Conservation (phyloP, 1,140 invertebrate species). For the Trachymyrmex cornetzi region DNA sequence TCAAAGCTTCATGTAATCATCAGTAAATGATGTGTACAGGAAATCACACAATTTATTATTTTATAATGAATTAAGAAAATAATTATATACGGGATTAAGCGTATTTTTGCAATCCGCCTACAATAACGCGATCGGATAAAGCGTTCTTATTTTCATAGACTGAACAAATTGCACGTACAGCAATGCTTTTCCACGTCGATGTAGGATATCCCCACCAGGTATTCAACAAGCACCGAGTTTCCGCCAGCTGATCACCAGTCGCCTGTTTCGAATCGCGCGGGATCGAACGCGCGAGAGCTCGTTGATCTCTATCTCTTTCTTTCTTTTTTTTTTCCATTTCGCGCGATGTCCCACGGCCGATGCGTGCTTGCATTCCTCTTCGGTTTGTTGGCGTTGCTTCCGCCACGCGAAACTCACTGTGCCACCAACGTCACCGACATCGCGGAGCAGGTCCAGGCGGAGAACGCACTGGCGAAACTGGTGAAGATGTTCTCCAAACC, state of each 20-base stretch:
- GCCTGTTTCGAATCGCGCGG: conserved; percentile 78
- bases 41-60: not conserved
- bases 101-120: not conserved
- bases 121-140: not conserved
- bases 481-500: conserved; percentile 85
- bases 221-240: conserved; percentile 56
- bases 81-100: not conserved
- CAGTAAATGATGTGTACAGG: not conserved
- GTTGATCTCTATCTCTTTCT: conserved; percentile 36
- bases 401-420: conserved; percentile 29
- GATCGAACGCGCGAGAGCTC: conserved; percentile 57
- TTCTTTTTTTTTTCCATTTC: not conserved
- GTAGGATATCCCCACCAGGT: conserved; percentile 75
- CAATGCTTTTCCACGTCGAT: conserved; percentile 46
- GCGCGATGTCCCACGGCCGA: conserved; percentile 28
- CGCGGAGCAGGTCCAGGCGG: conserved; percentile 65
- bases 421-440: conserved; percentile 68
- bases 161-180: not conserved
- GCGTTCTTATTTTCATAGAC: not conserved
- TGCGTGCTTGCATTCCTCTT: conserved; percentile 59
- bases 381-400: conserved; percentile 61
- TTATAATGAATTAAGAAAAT: not conserved
- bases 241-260: conserved; percentile 75
- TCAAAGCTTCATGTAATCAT: not conserved
- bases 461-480: conserved; percentile 83